Conservation (phyloP, 1,140 invertebrate species). For the Diorhabda carinulata region DNA sequence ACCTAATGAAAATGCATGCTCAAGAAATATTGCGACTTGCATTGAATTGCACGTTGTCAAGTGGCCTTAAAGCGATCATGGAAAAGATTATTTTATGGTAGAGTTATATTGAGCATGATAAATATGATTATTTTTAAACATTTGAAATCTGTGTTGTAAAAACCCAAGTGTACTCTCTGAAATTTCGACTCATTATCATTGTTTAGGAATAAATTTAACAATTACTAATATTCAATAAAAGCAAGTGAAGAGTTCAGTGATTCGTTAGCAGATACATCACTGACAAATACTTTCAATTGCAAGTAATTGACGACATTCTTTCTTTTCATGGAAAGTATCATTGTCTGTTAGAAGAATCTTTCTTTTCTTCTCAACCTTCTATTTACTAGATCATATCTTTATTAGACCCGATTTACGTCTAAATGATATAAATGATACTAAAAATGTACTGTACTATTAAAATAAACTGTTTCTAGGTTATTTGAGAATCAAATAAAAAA, state of each 20-base stretch:
- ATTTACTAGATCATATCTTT: neutral
- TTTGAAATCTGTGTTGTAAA: slow-evolving; percentile 6
- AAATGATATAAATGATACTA: neutral
- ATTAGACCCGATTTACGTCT: neutral
- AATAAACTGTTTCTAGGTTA: too few species aligned
- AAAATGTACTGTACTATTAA: too few species aligned
- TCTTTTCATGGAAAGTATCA: neutral
- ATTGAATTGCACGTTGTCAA: too few species aligned
- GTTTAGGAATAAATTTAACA: neutral
- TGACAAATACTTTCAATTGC: slow-evolving; percentile 1
- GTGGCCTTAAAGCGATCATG: neutral
- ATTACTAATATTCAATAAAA: neutral
- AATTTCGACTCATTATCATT: too few species aligned
- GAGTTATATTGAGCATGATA: slow-evolving; percentile 1
- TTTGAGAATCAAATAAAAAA: too few species aligned
- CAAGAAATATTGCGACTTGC: too few species aligned
- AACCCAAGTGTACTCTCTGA: slow-evolving; percentile 14
- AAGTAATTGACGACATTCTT: slow-evolving; percentile 3
- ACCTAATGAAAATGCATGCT: too few species aligned
- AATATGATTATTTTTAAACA: slow-evolving; percentile 11
- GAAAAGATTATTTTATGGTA: neutral
- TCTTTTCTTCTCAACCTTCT: neutral
- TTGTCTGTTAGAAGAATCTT: slow-evolving; percentile 5
- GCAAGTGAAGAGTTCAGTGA: slow-evolving; percentile 4
- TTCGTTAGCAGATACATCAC: neutral